Percentiles rank a stretch among this genome's conserved stretches.
phyloP scores from a whole-genome alignment of 2,797 vertebrate species.

The Liasis olivaceus region DNA sequence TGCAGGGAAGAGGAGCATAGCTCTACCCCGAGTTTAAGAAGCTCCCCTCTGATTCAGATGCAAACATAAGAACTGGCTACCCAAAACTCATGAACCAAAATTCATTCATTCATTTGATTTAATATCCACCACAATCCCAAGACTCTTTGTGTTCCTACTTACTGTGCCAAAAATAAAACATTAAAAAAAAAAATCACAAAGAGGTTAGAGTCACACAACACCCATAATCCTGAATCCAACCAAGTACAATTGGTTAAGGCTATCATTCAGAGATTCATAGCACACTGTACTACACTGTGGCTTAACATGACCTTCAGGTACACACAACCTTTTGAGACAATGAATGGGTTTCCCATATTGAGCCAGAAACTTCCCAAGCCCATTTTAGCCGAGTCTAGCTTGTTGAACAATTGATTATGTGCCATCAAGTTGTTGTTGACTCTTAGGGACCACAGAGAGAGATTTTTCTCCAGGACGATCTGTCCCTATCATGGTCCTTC shows the following conservation, averaged over 20 bases:
- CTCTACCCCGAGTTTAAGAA: neutral
- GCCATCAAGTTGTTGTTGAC: neutral
- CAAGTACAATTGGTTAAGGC: neutral
- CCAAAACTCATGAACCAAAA: neutral
- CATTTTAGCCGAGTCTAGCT: neutral
- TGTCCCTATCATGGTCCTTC: neutral
- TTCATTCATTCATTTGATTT: neutral
- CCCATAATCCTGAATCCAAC: neutral
- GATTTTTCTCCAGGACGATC: neutral
- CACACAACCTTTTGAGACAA: neutral
- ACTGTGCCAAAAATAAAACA: neutral
- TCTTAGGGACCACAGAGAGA: neutral
- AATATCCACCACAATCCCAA: neutral
- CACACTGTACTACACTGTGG: neutral
- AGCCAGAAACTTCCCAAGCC: neutral
- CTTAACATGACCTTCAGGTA: neutral
- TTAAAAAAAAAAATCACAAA: neutral
- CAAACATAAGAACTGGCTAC: neutral
- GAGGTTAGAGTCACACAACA: neutral
- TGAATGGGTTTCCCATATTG: neutral
- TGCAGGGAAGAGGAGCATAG: neutral
- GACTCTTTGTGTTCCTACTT: neutral
- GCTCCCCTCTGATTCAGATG: neutral
- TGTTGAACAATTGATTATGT: neutral
- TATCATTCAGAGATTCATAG: neutral